A percentile compares a stretch with the other conserved stretches of the same genome.
Evolutionary conservation across 2,888 invertebrate genomes (phyloP).

Genomic region (Ptilodon capucinus): DNA sequence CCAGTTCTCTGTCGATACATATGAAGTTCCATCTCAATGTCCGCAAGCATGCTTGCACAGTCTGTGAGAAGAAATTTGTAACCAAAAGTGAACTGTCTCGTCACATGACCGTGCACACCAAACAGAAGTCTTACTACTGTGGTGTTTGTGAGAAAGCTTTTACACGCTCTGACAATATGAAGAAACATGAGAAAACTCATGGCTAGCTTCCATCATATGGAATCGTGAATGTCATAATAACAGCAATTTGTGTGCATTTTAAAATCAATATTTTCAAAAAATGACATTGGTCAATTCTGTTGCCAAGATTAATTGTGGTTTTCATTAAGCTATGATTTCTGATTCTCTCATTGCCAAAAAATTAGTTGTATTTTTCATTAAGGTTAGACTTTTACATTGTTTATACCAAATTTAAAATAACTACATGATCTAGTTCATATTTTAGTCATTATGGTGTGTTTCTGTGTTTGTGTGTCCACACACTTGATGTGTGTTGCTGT

Average conservation of each 20-base stretch:
- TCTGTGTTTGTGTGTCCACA: constrained; percentile 67
- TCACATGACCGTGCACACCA: constrained; percentile 80
- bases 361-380: constrained; percentile 71
- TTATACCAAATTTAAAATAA: constrained; percentile 68
- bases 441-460: constrained; percentile 80
- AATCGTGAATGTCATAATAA: constrained; percentile 35
- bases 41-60: constrained; percentile 78
- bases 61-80: constrained; percentile 81
- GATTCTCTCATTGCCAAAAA: constrained; percentile 82
- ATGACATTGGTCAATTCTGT: constrained; percentile 25
- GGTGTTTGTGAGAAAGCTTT: constrained; percentile 81
- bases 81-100: constrained; percentile 81
- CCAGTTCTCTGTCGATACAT: constrained; percentile 78
- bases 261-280: constrained; percentile 25
- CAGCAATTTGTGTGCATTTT: constrained; percentile 33
- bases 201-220: constrained; percentile 48
- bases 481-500: constrained; percentile 73
- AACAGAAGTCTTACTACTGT: constrained; percentile 80
- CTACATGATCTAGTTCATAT: constrained; percentile 78
- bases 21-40: constrained; percentile 81
- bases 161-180: constrained; percentile 80
- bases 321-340: constrained; percentile 59
- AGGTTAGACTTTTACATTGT: constrained; percentile 52
- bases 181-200: constrained; percentile 81
- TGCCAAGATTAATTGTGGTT: constrained; percentile 35